These are phyloP conservation scores for Calidris pygmaea DNA, from an alignment of 2,113 vertebrate species.

Conservation along the genomic window DNA sequence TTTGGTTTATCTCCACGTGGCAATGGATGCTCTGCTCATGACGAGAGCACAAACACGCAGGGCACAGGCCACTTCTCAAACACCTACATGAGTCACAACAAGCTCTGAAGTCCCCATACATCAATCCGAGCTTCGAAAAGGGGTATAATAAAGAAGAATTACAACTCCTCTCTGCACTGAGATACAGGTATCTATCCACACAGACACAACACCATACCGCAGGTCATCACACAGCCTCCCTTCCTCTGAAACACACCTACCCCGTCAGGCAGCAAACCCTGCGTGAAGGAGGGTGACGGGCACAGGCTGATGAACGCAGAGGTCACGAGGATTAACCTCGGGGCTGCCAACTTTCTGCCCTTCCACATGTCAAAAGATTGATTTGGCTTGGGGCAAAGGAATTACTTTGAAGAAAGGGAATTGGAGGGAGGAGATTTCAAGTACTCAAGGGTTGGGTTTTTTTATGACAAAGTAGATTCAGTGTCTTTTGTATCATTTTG, in stretches of 20 bases:
- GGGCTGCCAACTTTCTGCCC: neutral
- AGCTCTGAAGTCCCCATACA: neutral
- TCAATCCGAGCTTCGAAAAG: neutral
- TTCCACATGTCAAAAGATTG: neutral
- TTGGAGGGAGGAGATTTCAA: neutral
- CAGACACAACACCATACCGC: fast-evolving
- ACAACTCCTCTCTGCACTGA: neutral
- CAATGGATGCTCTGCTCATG: neutral
- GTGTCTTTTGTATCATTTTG: neutral
- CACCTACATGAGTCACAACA: neutral
- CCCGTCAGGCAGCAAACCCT: neutral
- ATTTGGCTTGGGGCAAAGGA: neutral
- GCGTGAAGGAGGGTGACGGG: neutral
- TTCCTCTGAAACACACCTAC: neutral
- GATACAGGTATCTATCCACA: neutral
- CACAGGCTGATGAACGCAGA: neutral
- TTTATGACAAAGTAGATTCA: neutral
- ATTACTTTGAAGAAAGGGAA: neutral
- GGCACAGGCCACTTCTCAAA: neutral
- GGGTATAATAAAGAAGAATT: neutral
- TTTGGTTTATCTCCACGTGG: fast-evolving
- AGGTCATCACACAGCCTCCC: neutral
- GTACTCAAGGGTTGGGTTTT: neutral
- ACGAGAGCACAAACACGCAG: neutral
- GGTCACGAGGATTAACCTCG: neutral